Evolutionary conservation across 1,140 invertebrate genomes (phyloP), one percentile per base, ranked within the genome.

Genomic region (Thrips palmi): DNA sequence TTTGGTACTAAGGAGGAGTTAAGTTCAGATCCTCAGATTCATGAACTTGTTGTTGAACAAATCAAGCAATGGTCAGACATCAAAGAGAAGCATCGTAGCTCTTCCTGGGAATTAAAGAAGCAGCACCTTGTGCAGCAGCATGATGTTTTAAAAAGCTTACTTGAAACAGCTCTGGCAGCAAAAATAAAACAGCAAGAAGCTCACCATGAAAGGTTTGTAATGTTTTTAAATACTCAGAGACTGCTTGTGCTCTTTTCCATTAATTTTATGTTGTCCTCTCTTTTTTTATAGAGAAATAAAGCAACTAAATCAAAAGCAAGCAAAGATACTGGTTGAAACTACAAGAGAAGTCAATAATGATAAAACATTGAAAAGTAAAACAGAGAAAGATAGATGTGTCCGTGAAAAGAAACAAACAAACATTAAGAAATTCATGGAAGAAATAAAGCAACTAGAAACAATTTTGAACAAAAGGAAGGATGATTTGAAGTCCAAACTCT

Each of bases 401-500:
- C 68, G 87, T 41, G 92, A 98, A 57, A 85, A 96, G 49, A 92
- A 96, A 51, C 87, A 94, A 49, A 96, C 94, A 52, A 97, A 97
- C 55, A 91, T 88, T 12, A 97, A 97, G 59, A 86, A 89, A 50
- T 98, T 98, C 53, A 80, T 96, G 63, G 93, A 97, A 49, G 92
- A 97, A 57, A 68, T 87, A 31, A 94, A 85, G 49, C 58, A 64
- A 20, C 58, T 64, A 1, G n/a, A 28, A 57, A 79, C 87, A 46
- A 83, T 88, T 49, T 89, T 94, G 51, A 74, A 71, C 38, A 76
- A 87, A 43, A 88, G 96, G 55, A 84, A 82, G 52, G 88, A 97
- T 48, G 85, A 86, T 52, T 61, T 97, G 22, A 85, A 87, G 50
- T 74, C 84, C 25, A 70, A 77, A 11, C 93, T 97, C 52, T 73